These are phyloP conservation scores for Grantiella picta DNA, from an alignment of 2,113 vertebrate species.

Conservation along the genomic window DNA sequence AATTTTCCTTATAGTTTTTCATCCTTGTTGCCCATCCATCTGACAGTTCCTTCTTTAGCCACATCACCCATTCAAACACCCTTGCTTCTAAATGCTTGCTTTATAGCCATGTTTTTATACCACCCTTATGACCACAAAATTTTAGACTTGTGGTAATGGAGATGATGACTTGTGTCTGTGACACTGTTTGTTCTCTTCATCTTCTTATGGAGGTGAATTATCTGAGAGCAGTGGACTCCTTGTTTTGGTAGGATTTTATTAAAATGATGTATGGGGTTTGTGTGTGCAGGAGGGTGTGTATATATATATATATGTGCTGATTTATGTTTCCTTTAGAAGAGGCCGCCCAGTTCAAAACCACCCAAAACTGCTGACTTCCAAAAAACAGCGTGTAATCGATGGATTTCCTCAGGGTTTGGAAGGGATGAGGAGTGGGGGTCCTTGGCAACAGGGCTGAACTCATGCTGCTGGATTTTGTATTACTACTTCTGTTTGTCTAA, in stretches of 20 bases:
- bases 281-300: not conserved
- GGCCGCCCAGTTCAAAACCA: not conserved
- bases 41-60: not conserved
- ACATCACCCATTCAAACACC: not conserved
- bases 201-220: not conserved
- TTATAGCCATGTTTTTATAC: not conserved
- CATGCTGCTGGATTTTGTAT: not conserved
- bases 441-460: not conserved
- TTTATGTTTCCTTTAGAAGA: conserved; percentile 6
- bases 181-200: not conserved
- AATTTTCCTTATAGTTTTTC: not conserved
- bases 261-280: not conserved
- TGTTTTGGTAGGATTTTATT: not conserved
- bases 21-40: not conserved
- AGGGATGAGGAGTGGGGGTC: not conserved
- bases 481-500: not conserved
- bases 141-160: not conserved
- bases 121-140: not conserved
- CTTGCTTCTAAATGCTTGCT: not conserved
- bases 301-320: not conserved
- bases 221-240: not conserved
- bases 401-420: not conserved
- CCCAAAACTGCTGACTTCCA: not conserved
- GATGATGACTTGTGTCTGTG: not conserved
- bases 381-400: not conserved